Evolutionary conservation across 2,888 invertebrate genomes (phyloP).

Genomic region (Sussaba pulchella): DNA sequence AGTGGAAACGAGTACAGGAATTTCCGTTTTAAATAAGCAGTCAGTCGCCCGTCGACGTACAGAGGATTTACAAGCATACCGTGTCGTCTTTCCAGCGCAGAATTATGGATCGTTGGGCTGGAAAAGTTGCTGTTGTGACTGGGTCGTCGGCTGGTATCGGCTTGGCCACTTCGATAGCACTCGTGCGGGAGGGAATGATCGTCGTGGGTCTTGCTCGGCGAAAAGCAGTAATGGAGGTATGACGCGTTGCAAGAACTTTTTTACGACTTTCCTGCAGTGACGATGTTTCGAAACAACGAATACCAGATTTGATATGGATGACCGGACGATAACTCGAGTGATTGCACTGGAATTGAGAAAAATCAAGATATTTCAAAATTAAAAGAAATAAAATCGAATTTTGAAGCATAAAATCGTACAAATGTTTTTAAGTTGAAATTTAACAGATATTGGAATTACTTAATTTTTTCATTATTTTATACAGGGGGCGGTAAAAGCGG

Average conservation of each 20-base stretch:
- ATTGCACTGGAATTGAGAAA: too few species aligned
- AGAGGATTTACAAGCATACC: neutral
- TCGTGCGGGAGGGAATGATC: constrained; percentile 85
- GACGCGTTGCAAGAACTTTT: too few species aligned
- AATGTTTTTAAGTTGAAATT: too few species aligned
- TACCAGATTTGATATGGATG: too few species aligned
- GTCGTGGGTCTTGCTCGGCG: constrained; percentile 86
- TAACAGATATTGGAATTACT: too few species aligned
- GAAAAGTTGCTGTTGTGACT: constrained; percentile 88
- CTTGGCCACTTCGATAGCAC: constrained; percentile 83
- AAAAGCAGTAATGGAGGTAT: constrained; percentile 83
- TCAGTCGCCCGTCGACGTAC: neutral
- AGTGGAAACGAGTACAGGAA: neutral
- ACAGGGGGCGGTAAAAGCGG: constrained; percentile 59
- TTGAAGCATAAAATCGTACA: too few species aligned
- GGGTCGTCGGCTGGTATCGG: constrained; percentile 89
- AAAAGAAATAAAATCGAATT: too few species aligned
- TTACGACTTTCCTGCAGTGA: too few species aligned
- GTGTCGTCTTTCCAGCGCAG: neutral
- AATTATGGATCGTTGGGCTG: constrained; percentile 86
- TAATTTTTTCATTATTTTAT: too few species aligned
- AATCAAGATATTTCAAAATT: neutral
- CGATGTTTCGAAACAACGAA: too few species aligned
- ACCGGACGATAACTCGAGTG: too few species aligned
- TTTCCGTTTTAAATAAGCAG: neutral